Evolutionary conservation across 2,888 invertebrate species (phyloP).

Genomic region (Hoplodrina ambigua): DNA sequence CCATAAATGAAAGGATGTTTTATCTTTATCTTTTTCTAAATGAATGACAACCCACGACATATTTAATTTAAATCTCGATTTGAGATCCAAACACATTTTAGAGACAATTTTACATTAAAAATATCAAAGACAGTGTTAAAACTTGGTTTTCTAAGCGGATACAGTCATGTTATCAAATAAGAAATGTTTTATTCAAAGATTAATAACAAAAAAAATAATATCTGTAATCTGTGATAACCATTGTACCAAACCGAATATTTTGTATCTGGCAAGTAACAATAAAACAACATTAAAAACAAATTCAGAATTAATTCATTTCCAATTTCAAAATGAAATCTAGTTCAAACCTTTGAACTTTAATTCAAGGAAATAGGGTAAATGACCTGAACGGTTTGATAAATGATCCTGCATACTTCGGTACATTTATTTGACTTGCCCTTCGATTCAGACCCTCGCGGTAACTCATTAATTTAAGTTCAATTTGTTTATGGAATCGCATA

Average conservation of each 20-base stretch:
- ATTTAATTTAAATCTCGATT: too few species aligned
- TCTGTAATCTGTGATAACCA: neutral
- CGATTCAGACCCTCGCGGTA: slow-evolving; percentile 19
- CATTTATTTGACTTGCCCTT: slow-evolving; percentile 44
- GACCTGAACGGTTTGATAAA: slow-evolving; percentile 47
- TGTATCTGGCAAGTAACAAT: slow-evolving; percentile 15
- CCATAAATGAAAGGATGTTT: too few species aligned
- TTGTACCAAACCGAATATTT: slow-evolving; percentile 11
- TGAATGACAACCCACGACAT: too few species aligned
- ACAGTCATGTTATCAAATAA: too few species aligned
- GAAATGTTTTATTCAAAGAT: slow-evolving; percentile 6
- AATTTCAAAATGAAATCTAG: slow-evolving; percentile 39
- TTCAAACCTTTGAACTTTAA: slow-evolving; percentile 33
- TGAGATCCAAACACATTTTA: too few species aligned
- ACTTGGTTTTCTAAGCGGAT: too few species aligned
- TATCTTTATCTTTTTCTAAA: too few species aligned
- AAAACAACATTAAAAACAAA: slow-evolving; percentile 16
- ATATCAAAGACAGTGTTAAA: too few species aligned
- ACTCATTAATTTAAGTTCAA: slow-evolving; percentile 37
- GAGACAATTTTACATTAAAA: too few species aligned
- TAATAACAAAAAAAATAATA: slow-evolving; percentile 13
- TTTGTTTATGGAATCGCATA: slow-evolving; percentile 11
- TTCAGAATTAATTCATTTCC: slow-evolving; percentile 22
- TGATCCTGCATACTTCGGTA: slow-evolving; percentile 29
- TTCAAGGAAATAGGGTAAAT: slow-evolving; percentile 41